These are phyloP conservation scores for Anoplophora glabripennis DNA, from an alignment of 1,140 invertebrate genomes.

Conservation along the genomic window DNA sequence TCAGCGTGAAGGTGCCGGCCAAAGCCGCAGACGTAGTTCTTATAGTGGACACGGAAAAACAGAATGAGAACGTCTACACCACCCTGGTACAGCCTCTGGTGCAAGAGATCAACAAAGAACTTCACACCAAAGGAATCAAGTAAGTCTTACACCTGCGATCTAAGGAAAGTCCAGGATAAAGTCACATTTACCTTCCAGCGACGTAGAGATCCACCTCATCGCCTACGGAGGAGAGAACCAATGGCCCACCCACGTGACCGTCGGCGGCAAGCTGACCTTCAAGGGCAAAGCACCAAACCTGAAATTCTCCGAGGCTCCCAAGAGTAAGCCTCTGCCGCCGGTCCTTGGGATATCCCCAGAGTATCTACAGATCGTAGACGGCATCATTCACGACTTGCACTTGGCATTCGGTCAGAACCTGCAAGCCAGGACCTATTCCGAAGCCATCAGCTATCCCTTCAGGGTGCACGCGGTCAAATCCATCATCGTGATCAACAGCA, in stretches of 20 bases:
- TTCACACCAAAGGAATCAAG: conserved; percentile 57
- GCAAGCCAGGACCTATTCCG: conserved; percentile 54
- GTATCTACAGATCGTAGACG: conserved; percentile 3
- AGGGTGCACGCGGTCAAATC: conserved; percentile 58
- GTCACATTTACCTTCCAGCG: conserved; percentile 45
- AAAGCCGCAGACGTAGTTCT: conserved; percentile 73
- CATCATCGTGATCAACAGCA: conserved; percentile 53
- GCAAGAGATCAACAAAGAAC: conserved; percentile 49
- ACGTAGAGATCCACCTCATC: conserved; percentile 58
- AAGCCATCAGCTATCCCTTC: conserved; percentile 61
- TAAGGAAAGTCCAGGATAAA: neutral
- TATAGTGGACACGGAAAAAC: conserved; percentile 63
- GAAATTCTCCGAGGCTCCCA: conserved; percentile 49
- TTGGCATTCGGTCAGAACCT: conserved; percentile 34
- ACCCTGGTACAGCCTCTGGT: conserved; percentile 53
- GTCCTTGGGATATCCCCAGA: neutral
- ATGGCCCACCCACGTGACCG: conserved; percentile 57
- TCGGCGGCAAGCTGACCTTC: conserved; percentile 55
- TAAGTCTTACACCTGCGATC: conserved; percentile 42
- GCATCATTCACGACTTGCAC: conserved; percentile 26
- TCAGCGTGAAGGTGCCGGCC: conserved; percentile 63
- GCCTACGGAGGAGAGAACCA: conserved; percentile 56
- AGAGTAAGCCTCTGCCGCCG: conserved; percentile 16
- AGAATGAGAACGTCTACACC: conserved; percentile 52
- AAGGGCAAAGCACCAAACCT: conserved; percentile 54